phyloP scores from a whole-genome alignment of 2,113 vertebrate species.

The Eupsittula cactorum region DNA sequence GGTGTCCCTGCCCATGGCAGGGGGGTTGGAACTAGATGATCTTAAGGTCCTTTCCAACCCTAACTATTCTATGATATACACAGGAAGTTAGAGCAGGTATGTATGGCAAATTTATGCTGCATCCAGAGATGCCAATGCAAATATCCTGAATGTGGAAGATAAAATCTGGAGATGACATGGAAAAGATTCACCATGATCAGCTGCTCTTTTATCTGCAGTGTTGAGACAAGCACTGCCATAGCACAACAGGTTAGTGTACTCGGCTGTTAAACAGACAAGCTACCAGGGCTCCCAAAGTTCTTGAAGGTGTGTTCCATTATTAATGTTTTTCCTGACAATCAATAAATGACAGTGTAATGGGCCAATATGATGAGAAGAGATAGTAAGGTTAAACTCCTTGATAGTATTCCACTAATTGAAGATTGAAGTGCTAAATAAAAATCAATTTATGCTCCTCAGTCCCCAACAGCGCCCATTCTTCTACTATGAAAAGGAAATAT shows the following conservation, averaged over 20 bases:
- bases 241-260: not conserved
- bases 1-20: no score
- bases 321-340: not conserved
- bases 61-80: not conserved
- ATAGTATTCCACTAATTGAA: not conserved
- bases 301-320: not conserved
- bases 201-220: not conserved
- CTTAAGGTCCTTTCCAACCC: no score
- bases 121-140: not conserved
- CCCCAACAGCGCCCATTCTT: not conserved
- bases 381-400: not conserved
- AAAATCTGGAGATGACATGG: not conserved
- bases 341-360: not conserved
- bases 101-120: not conserved
- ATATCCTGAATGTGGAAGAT: not conserved
- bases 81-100: not conserved
- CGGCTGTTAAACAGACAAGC: not conserved
- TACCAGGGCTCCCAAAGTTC: not conserved
- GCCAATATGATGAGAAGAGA: not conserved
- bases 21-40: no score
- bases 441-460: not conserved
- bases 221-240: not conserved
- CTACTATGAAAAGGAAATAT: not conserved
- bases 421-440: not conserved
- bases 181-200: not conserved